Base-by-base conservation (phyloP, 2,113 vertebrate species). In the Speoplatyrhinus poulsoni region DNA sequence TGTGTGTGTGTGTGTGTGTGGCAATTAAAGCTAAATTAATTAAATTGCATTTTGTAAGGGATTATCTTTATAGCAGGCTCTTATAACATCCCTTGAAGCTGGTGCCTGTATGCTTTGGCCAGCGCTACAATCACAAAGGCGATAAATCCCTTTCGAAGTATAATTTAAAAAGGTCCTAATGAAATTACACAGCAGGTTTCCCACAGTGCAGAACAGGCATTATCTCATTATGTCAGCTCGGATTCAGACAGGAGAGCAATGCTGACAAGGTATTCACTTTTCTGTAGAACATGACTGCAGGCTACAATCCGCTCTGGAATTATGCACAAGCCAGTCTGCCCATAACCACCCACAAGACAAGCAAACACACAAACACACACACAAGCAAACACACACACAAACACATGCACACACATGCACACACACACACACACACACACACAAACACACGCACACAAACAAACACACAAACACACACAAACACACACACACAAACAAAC, bases 41-140 rank as follows among this genome's bases (percentile, higher is more conserved):
- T 59, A 60, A 8, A 53, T n/a, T 65, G 52, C 33, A 56, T n/a
- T 64, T 15, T 8, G 68, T 68, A 46, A 49, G 62, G 16, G 52
- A 54, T 26, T 68, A 5, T 55, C 26, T 58, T 47, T 19, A 33
- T 33, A 6, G 3, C 46, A 55, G 57, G 55, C 5, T 32, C 46
- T n/a, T 32, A 41, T 60, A 70, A 59, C 36, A n/a, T 15, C 9
- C 50, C 15, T 10, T 33, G 62, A 64, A 2, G 26, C 26, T 26
- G 26, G 26, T 26, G 1, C 26, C 26, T 26, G 50, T 11, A 50
- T 60, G 46, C 26, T 74, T 46, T 71, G 52, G 12, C 19, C 19
- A 48, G 48, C 19, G 11, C 6, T n/a, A 10, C 46, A 26, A 49
- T 48, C 41, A 60, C 46, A n/a, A 10, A 41, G 9, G n/a, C 16